Evolutionary conservation across 2,888 invertebrate genomes (phyloP).

Genomic region (Drosophila mercatorum): DNA sequence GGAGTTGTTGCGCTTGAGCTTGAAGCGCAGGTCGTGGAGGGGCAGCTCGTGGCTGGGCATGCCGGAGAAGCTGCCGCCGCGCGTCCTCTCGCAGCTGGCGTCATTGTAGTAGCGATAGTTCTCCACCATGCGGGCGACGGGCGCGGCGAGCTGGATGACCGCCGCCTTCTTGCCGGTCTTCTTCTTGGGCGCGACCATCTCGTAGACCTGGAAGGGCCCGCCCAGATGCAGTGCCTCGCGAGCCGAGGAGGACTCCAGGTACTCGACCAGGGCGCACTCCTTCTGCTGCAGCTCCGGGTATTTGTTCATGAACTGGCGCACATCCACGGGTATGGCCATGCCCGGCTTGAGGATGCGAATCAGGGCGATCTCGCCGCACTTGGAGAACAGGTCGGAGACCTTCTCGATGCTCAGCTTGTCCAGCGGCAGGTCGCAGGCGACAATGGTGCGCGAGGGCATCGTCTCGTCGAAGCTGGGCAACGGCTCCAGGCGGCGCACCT

Average conservation of each 20-base stretch:
- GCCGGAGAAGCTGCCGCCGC: slow-evolving; percentile 84
- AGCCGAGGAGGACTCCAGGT: slow-evolving; percentile 94
- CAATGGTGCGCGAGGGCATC: slow-evolving; percentile 95
- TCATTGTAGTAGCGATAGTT: slow-evolving; percentile 87
- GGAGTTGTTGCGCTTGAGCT: slow-evolving; percentile 83
- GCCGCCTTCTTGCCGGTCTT: slow-evolving; percentile 88
- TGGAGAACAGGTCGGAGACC: slow-evolving; percentile 95
- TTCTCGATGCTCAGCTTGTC: slow-evolving; percentile 94
- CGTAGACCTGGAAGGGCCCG: slow-evolving; percentile 89
- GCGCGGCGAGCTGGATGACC: slow-evolving; percentile 81
- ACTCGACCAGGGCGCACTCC: slow-evolving; percentile 96
- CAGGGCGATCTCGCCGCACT: slow-evolving; percentile 95
- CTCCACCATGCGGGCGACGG: slow-evolving; percentile 87
- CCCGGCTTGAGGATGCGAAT: slow-evolving; percentile 95
- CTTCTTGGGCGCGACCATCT: slow-evolving; percentile 92
- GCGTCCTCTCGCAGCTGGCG: slow-evolving; percentile 82
- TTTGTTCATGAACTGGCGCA: slow-evolving; percentile 95
- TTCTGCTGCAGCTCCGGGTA: slow-evolving; percentile 94
- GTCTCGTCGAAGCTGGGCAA: slow-evolving; percentile 96
- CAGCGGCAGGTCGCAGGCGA: slow-evolving; percentile 93
- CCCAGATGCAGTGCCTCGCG: slow-evolving; percentile 90
- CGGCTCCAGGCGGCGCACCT: slow-evolving; percentile 93
- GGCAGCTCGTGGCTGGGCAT: slow-evolving; percentile 83
- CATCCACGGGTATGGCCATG: slow-evolving; percentile 95
- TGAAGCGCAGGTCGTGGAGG: slow-evolving; percentile 80